Conservation (phyloP, 1,140 invertebrate species). For the Daktulosphaira vitifoliae region DNA sequence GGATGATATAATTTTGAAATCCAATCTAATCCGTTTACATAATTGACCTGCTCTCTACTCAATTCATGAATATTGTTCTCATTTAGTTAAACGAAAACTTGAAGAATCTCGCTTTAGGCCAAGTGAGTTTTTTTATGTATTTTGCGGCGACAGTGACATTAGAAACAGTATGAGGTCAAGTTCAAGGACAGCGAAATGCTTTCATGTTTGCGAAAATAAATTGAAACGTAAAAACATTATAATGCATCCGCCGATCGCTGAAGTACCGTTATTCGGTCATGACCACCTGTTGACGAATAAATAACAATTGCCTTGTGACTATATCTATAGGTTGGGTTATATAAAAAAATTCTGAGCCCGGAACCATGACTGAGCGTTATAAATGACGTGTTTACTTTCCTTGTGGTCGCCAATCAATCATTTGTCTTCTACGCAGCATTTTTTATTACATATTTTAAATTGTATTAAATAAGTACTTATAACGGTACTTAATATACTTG, state of each 20-base stretch:
- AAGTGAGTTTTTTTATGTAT: too few species aligned
- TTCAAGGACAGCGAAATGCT: constrained; percentile 24
- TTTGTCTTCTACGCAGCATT: not conserved
- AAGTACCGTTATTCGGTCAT: constrained; percentile 30
- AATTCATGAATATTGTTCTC: too few species aligned
- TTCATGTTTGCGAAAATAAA: constrained; percentile 17
- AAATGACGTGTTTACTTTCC: not conserved
- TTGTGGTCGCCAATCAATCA: not conserved
- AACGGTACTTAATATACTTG: too few species aligned
- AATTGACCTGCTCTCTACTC: too few species aligned
- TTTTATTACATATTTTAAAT: too few species aligned
- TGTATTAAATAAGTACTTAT: too few species aligned
- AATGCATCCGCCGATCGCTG: not conserved
- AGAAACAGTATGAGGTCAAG: constrained; percentile 9
- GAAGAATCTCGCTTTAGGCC: too few species aligned
- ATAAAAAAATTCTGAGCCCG: not conserved
- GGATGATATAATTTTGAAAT: too few species aligned
- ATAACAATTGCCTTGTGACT: constrained; percentile 13
- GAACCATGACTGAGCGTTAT: not conserved
- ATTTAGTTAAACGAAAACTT: too few species aligned
- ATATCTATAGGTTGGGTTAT: not conserved
- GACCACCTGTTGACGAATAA: constrained; percentile 10
- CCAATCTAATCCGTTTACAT: too few species aligned
- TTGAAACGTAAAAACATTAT: constrained; percentile 7
- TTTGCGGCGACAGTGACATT: not conserved